Evolutionary conservation across 2,888 invertebrate genomes (phyloP).

Genomic region (Baronia brevicornis): DNA sequence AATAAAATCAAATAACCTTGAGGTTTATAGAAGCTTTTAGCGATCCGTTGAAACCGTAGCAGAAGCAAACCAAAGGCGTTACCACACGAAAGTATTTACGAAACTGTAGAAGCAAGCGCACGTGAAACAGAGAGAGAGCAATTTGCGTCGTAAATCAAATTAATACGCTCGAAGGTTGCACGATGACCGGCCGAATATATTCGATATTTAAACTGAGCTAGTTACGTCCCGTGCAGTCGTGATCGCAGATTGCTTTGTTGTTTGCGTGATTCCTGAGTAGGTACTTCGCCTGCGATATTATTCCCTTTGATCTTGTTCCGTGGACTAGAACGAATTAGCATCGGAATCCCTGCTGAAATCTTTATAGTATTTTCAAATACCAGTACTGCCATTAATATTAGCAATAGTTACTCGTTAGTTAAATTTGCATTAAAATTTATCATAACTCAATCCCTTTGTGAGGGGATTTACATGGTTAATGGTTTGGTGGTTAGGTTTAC

Average conservation of each 20-base stretch:
- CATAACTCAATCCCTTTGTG: constrained; percentile 28
- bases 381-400: constrained; percentile 8
- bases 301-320: constrained; percentile 53
- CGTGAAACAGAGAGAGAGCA: constrained; percentile 35
- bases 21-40: constrained; percentile 10
- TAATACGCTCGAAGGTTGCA: constrained; percentile 37
- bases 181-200: constrained; percentile 1
- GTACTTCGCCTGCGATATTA: constrained; percentile 37
- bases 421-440: constrained; percentile 28
- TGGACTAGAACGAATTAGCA: constrained; percentile 41
- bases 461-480: constrained; percentile 19
- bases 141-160: constrained; percentile 37
- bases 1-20: constrained; percentile 5
- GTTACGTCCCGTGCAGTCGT: constrained; percentile 6
- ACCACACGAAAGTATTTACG: constrained; percentile 12
- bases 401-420: constrained; percentile 16
- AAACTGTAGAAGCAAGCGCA: constrained; percentile 28
- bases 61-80: constrained; percentile 1
- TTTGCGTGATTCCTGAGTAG: constrained; percentile 32
- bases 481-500: constrained; percentile 23
- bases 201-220: constrained; percentile 13
- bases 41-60: background rate
- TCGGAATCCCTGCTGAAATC: constrained; percentile 51
- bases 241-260: constrained; percentile 37
- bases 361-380: constrained; percentile 31